Base-by-base conservation (phyloP, 2,797 vertebrate genomes). In the Loris lydekkerianus region DNA sequence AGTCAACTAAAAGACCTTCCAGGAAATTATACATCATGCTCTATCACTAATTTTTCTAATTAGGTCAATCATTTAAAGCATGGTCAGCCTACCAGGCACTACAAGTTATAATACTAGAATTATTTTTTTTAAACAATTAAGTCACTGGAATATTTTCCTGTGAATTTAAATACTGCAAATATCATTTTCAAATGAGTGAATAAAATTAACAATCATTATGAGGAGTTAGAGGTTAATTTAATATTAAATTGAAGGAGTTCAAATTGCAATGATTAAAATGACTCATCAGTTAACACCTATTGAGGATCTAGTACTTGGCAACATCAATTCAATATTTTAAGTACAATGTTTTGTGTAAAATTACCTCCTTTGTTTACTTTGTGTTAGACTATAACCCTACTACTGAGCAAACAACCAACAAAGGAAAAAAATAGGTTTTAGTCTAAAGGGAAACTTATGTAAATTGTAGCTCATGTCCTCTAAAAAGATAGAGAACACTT, bases 281-380 rank as follows among this genome's bases (percentile, higher is more conserved):
- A 72, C 58, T 18, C 20, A 53, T 43, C 58, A 81, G 40, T 60
- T 89, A 89, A 67, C 4, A 89, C 9, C 23, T 70, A 61, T 0
- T 81, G 34, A 77, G 73, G 31, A 84, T 46, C 60, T 29, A 93
- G n/a, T 89, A 46, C 76, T 65, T 86, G 53, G 61, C 27, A 91
- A 49, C 11, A 63, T 70, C 29, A 80, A 91, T 10, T 93, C 29
- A 40, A 1, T 67, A 92, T 92, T 89, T 93, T 88, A 83, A 75
- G 40, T 67, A 43, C 17, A 46, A 78, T 23, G 49, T 83, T 90
- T 60, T 92, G 58, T 81, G 18, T 95, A 60, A 87, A 95, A 95
- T 8, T 75, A n/a, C 29, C 34, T 53, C 43, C n/a, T 73, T 43
- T 87, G 40, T 56, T 86, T 34, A 77, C 46, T 72, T 46, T 53